Evolutionary conservation across 2,888 invertebrate genomes (phyloP).

Genomic region (Drosophila tanythrix): DNA sequence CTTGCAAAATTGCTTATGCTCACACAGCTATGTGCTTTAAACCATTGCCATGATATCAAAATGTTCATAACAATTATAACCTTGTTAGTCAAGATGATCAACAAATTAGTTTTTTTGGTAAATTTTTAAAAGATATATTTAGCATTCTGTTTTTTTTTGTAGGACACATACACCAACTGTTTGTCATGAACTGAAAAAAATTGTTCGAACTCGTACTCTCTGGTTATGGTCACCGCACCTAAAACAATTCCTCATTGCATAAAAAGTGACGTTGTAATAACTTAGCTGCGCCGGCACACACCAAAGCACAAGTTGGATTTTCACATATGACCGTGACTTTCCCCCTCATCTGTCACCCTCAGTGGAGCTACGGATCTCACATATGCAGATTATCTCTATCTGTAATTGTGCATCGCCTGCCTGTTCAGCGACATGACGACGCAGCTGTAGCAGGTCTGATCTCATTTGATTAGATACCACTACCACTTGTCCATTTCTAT

Average conservation of each 20-base stretch:
- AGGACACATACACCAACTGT: too few relatives aligned
- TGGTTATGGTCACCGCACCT: background rate
- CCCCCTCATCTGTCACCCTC: slow-evolving; percentile 55
- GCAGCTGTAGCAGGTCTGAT: slow-evolving; percentile 37
- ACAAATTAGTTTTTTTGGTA: background rate
- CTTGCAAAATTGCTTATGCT: background rate
- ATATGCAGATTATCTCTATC: slow-evolving; percentile 76
- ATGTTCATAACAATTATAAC: background rate
- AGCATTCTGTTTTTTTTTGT: background rate
- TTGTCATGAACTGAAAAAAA: background rate
- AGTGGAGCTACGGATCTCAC: slow-evolving; percentile 22
- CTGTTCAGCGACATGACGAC: slow-evolving; percentile 1
- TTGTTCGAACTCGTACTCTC: background rate
- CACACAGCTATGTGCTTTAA: background rate
- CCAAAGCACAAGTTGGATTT: slow-evolving; percentile 2
- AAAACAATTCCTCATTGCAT: slow-evolving; percentile 4
- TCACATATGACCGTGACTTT: slow-evolving; percentile 5
- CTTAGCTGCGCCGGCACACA: background rate
- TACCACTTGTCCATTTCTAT: slow-evolving; percentile 3
- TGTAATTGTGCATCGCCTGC: slow-evolving; percentile 76
- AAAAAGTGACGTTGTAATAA: background rate
- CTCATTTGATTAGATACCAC: slow-evolving; percentile 45
- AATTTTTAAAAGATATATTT: background rate
- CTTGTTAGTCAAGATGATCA: background rate
- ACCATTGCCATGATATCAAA: background rate